Conservation (phyloP, 1,140 invertebrate species). For the Drosophila novamexicana region DNA sequence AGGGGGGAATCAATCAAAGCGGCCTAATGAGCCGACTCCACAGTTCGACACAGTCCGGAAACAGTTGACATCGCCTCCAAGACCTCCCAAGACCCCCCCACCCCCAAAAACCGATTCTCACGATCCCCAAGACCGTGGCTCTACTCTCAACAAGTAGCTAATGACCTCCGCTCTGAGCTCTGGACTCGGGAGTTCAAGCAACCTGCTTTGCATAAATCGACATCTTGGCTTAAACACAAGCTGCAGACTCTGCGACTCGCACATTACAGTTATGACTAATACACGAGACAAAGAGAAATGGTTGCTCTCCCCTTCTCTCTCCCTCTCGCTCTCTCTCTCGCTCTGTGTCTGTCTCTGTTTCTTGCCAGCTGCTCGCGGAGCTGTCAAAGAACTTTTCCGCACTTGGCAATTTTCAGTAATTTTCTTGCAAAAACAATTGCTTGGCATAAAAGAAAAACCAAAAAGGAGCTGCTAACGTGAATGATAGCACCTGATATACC, state of each 20-base stretch:
- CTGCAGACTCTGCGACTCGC: conserved; percentile 25
- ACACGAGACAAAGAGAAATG: conserved; percentile 61
- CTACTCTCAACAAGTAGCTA: conserved; percentile 30
- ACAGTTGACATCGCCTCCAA: conserved; percentile 52
- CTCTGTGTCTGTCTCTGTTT: not conserved
- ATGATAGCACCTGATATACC: conserved; percentile 7
- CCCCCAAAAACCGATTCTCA: conserved; percentile 48
- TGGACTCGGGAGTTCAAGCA: conserved; percentile 54
- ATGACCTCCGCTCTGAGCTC: conserved; percentile 23
- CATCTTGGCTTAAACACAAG: conserved; percentile 19
- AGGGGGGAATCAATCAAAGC: conserved; percentile 69
- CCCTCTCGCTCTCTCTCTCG: not conserved
- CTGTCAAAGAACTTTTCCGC: conserved; percentile 72
- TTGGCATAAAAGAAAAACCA: conserved; percentile 36
- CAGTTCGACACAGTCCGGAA: conserved; percentile 51
- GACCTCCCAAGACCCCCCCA: not conserved
- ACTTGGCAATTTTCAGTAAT: conserved; percentile 75
- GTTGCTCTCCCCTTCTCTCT: not conserved
- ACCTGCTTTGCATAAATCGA: conserved; percentile 62
- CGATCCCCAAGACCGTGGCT: conserved; percentile 42
- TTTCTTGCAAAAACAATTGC: conserved; percentile 69
- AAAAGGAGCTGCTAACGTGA: not conserved
- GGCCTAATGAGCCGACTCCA: conserved; percentile 63
- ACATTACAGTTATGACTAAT: conserved; percentile 76
- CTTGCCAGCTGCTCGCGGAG: conserved; percentile 4